phyloP scores from a whole-genome alignment of 2,888 invertebrate species.

The Sarcophaga carnaria region DNA sequence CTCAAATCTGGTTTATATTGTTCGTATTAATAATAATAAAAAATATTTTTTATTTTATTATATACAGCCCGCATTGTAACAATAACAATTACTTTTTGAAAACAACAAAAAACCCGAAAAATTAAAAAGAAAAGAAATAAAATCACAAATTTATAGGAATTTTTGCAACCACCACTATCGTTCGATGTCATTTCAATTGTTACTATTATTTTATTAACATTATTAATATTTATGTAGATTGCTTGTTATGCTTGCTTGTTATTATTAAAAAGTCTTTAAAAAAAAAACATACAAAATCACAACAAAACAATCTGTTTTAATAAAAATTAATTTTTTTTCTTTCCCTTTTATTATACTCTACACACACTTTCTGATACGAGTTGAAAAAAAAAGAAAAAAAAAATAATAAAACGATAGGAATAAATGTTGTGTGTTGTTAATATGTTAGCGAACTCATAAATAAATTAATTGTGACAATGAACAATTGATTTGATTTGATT shows the following conservation, averaged over 20 bases:
- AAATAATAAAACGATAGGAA: not conserved
- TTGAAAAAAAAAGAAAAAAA: conserved; percentile 21
- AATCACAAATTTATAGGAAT: not conserved
- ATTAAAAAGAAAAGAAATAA: too few species aligned
- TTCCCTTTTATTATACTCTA: not conserved
- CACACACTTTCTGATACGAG: conserved; percentile 1
- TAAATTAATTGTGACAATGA: conserved; percentile 80
- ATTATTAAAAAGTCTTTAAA: conserved; percentile 13
- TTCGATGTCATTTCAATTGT: not conserved
- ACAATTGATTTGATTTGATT: conserved; percentile 77
- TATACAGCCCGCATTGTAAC: conserved; percentile 57
- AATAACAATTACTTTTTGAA: not conserved
- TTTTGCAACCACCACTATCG: conserved; percentile 38
- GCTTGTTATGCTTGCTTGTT: not conserved
- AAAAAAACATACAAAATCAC: conserved; percentile 45
- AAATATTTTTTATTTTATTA: conserved; percentile 12
- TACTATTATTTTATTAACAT: not conserved
- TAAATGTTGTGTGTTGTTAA: not conserved
- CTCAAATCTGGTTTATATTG: not conserved
- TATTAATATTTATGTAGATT: conserved; percentile 22
- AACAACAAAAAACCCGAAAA: too few species aligned
- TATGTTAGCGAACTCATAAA: conserved; percentile 71
- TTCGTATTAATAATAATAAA: conserved; percentile 25
- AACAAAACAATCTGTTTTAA: conserved; percentile 67
- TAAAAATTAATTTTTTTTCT: conserved; percentile 54